Conservation (phyloP, 2,888 invertebrate species). For the Cyrtodaria siliqua region DNA sequence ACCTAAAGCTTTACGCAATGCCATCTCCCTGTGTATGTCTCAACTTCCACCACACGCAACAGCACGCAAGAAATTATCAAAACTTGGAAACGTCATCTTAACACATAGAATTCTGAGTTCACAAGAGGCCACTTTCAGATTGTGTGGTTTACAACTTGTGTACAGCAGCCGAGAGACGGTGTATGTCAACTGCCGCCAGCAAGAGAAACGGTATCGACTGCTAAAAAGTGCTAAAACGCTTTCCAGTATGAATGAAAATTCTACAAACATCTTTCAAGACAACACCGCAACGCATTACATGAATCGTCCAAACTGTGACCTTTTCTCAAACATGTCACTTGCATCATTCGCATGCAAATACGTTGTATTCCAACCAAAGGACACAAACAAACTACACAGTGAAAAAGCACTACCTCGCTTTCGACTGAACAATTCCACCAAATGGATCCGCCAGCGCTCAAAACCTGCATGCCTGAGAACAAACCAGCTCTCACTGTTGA, state of each 20-base stretch:
- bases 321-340: no score
- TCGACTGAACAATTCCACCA: no score
- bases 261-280: slow-evolving; percentile 14
- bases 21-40: not conserved
- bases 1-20: not conserved
- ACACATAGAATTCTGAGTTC: slow-evolving; percentile 19
- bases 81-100: slow-evolving; percentile 19
- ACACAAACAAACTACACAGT: no score
- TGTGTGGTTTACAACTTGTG: slow-evolving; percentile 7
- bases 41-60: not conserved
- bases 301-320: no score
- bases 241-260: not conserved
- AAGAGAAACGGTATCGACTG: slow-evolving; percentile 1
- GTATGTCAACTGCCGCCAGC: not conserved
- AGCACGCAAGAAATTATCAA: slow-evolving; percentile 7
- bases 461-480: no score
- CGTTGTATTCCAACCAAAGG: not conserved
- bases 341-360: slow-evolving; percentile 1
- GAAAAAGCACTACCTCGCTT: no score
- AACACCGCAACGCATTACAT: no score
- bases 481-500: no score
- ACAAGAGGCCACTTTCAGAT: slow-evolving; percentile 19
- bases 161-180: slow-evolving; percentile 9
- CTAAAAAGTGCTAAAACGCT: not conserved
- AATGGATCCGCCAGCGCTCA: no score